Evolutionary conservation across 2,888 invertebrate species (phyloP), one percentile per base, ranked within the genome.

Genomic region (Deroplatys truncata): DNA sequence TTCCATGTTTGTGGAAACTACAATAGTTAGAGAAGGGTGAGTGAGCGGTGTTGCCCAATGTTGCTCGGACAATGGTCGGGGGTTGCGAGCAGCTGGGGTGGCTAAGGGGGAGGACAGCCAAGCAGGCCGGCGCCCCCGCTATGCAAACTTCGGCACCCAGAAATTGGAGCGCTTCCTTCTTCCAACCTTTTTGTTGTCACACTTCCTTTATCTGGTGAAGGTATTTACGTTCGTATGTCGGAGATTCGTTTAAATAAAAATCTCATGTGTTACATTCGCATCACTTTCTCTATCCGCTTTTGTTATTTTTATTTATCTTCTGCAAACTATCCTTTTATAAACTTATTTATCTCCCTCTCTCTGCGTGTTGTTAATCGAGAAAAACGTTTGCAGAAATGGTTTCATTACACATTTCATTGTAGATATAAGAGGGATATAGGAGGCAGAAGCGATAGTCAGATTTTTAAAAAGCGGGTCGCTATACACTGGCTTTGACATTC

Each of bases 1-100:
- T 82, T 87, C 31, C 87, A 87, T 87, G 82, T 87, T 82, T 82
- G 72, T 86, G 87, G 82, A 87, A 87, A 87, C 25, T 87, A 31
- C 87, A 87, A 82, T 29, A 87, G 83, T 56, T 31, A 20, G 56
- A 72, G 56, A 72, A 72, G 56, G 56, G 56, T 72, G 56, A 72
- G 56, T 25, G 56, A 72, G 56, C 56, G 56, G 56, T 72, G 56
- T 72, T 72, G 56, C 56, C 56, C 56, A 72, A 72, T 72, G 56
- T 72, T 20, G 56, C 56, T 72, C 56, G 56, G 56, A 72, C 56
- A 72, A 72, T 72, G 56, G 56, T 72, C 56, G 56, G 56, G 56
- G 56, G 56, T 72, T 72, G 56, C 56, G 5, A 72, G 56, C 56
- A 72, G 56, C 56, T 72, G 56, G 56, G 56, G 20, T 72, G 25